Percentiles rank a stretch among this genome's conserved stretches.
Evolutionary conservation across 2,113 vertebrate genomes (phyloP).

Genomic region (Dascyllus trimaculatus): DNA sequence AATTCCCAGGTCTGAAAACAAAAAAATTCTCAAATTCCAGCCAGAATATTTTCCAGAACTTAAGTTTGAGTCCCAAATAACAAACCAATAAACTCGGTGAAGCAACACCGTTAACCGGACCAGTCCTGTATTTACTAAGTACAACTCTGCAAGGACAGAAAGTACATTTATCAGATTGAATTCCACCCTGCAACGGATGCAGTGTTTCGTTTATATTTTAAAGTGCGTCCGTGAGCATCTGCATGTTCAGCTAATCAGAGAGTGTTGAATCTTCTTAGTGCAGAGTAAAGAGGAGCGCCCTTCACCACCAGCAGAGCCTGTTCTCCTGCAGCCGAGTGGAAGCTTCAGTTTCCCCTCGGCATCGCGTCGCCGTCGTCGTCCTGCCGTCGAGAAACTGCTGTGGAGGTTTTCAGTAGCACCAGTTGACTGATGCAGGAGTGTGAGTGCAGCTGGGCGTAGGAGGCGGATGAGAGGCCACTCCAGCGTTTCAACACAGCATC

Average conservation of each 20-base stretch:
- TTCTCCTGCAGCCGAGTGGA: neutral
- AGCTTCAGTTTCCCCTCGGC: neutral
- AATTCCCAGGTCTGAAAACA: too few relatives aligned
- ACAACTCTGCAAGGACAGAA: neutral
- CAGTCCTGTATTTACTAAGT: too few relatives aligned
- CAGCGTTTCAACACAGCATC: neutral
- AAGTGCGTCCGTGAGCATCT: neutral
- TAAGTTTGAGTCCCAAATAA: too few relatives aligned
- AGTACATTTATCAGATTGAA: neutral
- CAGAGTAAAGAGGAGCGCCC: constrained; percentile 1
- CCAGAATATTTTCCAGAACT: too few relatives aligned
- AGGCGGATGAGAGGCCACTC: constrained; percentile 14
- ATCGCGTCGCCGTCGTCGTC: neutral
- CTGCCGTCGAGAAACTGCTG: neutral
- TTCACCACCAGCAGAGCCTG: neutral
- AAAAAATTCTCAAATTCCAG: too few relatives aligned
- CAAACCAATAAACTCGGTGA: too few relatives aligned
- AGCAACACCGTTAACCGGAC: too few relatives aligned
- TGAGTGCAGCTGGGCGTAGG: neutral
- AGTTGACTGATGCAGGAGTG: neutral
- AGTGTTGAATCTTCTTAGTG: neutral
- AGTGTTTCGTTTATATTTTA: neutral
- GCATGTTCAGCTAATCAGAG: neutral
- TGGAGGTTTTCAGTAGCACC: neutral
- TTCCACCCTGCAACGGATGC: neutral